phyloP scores from a whole-genome alignment of 2,888 invertebrate species.

The Sericinus montela region DNA sequence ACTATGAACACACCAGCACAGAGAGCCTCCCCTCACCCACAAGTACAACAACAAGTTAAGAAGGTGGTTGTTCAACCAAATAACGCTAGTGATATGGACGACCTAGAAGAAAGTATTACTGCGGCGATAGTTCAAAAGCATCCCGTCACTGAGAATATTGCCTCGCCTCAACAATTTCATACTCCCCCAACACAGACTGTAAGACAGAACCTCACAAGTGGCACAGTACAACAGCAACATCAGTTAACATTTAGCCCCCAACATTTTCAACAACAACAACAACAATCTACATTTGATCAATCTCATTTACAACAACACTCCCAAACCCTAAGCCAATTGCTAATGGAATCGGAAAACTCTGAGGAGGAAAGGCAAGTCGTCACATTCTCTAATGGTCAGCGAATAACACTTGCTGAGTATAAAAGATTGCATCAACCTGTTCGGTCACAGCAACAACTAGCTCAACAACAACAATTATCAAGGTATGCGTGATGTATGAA shows the following conservation, averaged over 20 bases:
- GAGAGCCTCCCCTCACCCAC: conserved; percentile 35
- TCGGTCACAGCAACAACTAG: conserved; percentile 26
- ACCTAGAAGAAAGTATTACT: conserved; percentile 75
- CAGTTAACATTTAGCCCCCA: conserved; percentile 49
- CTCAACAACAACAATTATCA: conserved; percentile 7
- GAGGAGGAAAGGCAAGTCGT: conserved; percentile 67
- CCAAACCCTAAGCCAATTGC: conserved; percentile 41
- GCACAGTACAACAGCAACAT: conserved; percentile 35
- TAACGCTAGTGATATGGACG: conserved; percentile 71
- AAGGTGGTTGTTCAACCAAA: conserved; percentile 68
- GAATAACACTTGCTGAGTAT: conserved; percentile 67
- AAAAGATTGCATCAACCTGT: conserved; percentile 60
- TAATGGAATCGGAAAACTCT: conserved; percentile 54
- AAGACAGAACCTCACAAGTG: conserved; percentile 37
- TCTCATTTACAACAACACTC: conserved; percentile 47
- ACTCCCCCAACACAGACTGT: conserved; percentile 41
- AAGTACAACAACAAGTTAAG: conserved; percentile 50
- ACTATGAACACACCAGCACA: conserved; percentile 44
- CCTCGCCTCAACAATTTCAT: conserved; percentile 48
- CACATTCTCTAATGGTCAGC: conserved; percentile 60
- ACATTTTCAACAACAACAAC: conserved; percentile 48
- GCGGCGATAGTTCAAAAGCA: conserved; percentile 71
- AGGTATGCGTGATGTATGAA: not conserved
- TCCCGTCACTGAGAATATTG: conserved; percentile 45
- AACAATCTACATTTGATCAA: conserved; percentile 44